phyloP scores from a whole-genome alignment of 2,113 vertebrate genomes.

The Carassius auratus region DNA sequence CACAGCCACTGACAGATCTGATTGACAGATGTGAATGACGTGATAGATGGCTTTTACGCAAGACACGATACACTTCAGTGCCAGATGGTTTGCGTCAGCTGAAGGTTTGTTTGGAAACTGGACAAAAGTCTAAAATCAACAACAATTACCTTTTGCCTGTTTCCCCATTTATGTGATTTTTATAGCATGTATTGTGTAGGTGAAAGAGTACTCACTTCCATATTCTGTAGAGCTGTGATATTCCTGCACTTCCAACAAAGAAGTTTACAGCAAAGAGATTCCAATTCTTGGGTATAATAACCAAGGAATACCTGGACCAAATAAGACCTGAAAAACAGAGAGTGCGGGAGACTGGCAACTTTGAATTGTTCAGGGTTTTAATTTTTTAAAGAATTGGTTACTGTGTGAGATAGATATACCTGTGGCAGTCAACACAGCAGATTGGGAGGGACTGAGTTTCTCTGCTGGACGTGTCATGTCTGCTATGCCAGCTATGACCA shows the following conservation, averaged over 20 bases:
- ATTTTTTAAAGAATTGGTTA: background rate
- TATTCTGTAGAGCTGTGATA: slow-evolving; percentile 91
- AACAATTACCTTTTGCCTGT: background rate
- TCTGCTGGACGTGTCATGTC: slow-evolving; percentile 95
- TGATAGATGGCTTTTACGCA: background rate
- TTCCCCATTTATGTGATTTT: background rate
- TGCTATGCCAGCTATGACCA: slow-evolving; percentile 91
- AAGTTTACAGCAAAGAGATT: slow-evolving; percentile 96
- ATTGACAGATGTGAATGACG: background rate
- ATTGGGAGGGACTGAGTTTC: slow-evolving; percentile 92
- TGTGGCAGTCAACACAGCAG: slow-evolving; percentile 91
- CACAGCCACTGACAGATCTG: background rate
- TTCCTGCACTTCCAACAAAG: slow-evolving; percentile 89
- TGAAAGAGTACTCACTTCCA: slow-evolving; percentile 83
- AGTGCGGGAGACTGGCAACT: background rate
- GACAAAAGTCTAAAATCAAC: background rate
- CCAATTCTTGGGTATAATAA: slow-evolving; percentile 99
- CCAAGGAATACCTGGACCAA: slow-evolving; percentile 98
- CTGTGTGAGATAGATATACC: slow-evolving; percentile 70
- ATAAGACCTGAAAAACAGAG: slow-evolving; percentile 82
- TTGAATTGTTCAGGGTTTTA: background rate
- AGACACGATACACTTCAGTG: background rate
- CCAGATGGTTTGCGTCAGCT: background rate
- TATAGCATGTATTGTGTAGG: too few relatives aligned
- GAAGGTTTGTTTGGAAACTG: background rate